Percentiles rank a stretch among this genome's conserved stretches.
These are phyloP conservation scores for Dicrurus megarhynchus DNA, from an alignment of 2,113 vertebrate genomes.

Conservation along the genomic window DNA sequence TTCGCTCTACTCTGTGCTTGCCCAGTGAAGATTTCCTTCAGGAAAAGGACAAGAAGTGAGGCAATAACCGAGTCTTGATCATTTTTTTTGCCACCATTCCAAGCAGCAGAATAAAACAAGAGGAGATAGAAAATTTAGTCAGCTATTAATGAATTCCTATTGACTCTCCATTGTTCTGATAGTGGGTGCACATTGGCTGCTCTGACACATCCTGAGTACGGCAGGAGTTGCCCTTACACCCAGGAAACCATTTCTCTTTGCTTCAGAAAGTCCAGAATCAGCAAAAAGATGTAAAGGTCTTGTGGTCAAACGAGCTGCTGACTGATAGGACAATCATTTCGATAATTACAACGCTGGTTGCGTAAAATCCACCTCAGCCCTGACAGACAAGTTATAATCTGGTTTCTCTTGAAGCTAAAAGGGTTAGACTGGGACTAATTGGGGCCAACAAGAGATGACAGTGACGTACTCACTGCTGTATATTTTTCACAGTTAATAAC, in stretches of 20 bases:
- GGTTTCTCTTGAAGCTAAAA: neutral
- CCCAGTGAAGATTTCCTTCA: neutral
- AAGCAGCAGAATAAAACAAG: neutral
- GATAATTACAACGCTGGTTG: neutral
- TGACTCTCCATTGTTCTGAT: neutral
- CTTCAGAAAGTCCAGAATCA: neutral
- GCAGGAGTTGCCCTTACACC: neutral
- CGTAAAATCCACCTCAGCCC: neutral
- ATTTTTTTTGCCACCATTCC: neutral
- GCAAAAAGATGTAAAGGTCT: neutral
- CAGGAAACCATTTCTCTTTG: neutral
- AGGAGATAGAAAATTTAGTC: neutral
- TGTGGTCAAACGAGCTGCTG: neutral
- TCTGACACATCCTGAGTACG: neutral
- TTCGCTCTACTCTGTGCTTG: accelerated
- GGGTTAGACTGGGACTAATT: neutral
- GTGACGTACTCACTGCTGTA: neutral
- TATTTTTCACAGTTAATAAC: neutral
- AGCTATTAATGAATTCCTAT: neutral
- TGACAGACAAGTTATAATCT: neutral
- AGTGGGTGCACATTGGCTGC: neutral
- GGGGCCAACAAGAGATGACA: neutral
- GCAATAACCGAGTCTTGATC: neutral
- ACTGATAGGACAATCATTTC: neutral
- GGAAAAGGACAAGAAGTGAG: accelerated